Percentiles rank a stretch among this genome's conserved stretches.
These are phyloP conservation scores for Sus scrofa DNA, from an alignment of 2,113 vertebrate genomes.

Conservation along the genomic window DNA sequence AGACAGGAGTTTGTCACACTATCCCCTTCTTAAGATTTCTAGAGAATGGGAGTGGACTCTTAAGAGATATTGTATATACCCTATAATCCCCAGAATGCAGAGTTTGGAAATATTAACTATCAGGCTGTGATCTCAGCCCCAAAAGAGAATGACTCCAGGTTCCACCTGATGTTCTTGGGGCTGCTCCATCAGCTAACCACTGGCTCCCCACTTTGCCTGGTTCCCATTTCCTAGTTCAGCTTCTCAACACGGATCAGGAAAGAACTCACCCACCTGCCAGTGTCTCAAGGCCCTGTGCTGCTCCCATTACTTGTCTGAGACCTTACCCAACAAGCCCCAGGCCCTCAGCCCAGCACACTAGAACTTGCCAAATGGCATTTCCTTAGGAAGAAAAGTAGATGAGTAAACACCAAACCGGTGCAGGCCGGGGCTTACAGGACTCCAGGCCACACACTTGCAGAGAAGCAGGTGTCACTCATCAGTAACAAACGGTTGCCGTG, in stretches of 20 bases:
- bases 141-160: neutral
- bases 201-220: neutral
- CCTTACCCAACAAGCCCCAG: neutral
- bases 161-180: neutral
- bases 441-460: neutral
- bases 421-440: neutral
- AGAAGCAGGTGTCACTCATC: neutral
- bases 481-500: neutral
- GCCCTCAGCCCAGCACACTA: neutral
- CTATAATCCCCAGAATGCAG: neutral
- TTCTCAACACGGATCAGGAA: neutral
- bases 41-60: neutral
- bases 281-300: neutral
- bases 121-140: neutral
- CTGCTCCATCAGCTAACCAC: neutral
- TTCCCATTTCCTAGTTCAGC: neutral
- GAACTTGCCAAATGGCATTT: neutral
- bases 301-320: neutral
- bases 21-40: neutral
- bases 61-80: neutral
- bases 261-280: neutral
- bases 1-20: neutral
- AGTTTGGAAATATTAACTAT: neutral
- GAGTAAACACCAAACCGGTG: neutral
- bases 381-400: neutral